Conservation (phyloP, 1,140 invertebrate species). For the Venustaconcha ellipsiformis region DNA sequence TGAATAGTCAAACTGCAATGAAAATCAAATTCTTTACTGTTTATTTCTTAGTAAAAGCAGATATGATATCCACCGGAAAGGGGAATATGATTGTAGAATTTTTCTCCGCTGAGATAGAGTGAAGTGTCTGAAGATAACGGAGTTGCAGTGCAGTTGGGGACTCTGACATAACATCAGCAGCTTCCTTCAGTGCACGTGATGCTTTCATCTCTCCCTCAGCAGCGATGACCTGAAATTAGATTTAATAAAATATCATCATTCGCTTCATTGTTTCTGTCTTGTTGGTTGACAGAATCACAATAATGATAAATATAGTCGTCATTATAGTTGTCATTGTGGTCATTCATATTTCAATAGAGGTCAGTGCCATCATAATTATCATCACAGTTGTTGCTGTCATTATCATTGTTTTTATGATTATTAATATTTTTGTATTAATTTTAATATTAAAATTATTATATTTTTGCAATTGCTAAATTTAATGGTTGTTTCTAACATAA, state of each 20-base stretch:
- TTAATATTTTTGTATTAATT: no score
- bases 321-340: no score
- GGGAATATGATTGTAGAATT: conserved; percentile 99
- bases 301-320: no score
- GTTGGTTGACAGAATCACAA: no score
- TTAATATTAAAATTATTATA: no score
- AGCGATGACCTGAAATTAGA: conserved; percentile 60
- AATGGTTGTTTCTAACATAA: no score
- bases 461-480: no score
- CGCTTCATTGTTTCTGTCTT: not conserved
- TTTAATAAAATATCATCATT: not conserved
- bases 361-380: no score
- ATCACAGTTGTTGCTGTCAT: no score
- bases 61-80: conserved; percentile 89
- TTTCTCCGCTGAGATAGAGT: conserved; percentile 96
- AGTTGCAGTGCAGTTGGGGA: conserved; percentile 86
- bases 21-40: not conserved
- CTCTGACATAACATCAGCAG: conserved; percentile 92
- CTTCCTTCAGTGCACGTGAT: conserved; percentile 87
- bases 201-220: conserved; percentile 74
- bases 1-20: no score
- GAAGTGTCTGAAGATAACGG: conserved; percentile 73
- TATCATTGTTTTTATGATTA: no score
- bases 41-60: not conserved
- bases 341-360: no score